Percentiles rank a stretch among this genome's conserved stretches.
phyloP scores from a whole-genome alignment of 2,888 invertebrate genomes.

The Mimumesa dahlbomi region DNA sequence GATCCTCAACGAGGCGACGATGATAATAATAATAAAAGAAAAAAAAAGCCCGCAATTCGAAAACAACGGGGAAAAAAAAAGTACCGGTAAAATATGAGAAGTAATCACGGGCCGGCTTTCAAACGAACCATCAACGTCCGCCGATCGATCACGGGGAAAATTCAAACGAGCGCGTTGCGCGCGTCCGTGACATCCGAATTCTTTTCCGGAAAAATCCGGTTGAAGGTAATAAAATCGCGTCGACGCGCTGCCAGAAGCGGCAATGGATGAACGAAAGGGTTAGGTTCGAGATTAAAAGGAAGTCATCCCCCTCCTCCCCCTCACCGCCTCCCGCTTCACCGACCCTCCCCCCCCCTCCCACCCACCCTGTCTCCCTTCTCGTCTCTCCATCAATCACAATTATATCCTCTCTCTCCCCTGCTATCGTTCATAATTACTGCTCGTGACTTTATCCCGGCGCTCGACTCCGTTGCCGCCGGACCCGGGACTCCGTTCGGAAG shows the following conservation, averaged over 20 bases:
- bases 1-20: too few species aligned
- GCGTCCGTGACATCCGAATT: slow-evolving; percentile 18
- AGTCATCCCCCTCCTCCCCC: slow-evolving; percentile 72
- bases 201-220: slow-evolving; percentile 49
- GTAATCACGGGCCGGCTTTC: not conserved
- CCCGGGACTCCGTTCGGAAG: slow-evolving; percentile 27
- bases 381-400: slow-evolving; percentile 80
- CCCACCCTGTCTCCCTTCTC: slow-evolving; percentile 60
- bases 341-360: slow-evolving; percentile 58
- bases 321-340: slow-evolving; percentile 58
- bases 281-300: slow-evolving; percentile 80
- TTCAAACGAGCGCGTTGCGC: not conserved
- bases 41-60: too few species aligned
- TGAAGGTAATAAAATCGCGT: slow-evolving; percentile 69
- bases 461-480: slow-evolving; percentile 54
- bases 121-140: not conserved
- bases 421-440: slow-evolving; percentile 79
- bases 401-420: slow-evolving; percentile 74
- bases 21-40: too few species aligned
- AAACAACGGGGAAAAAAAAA: too few species aligned
- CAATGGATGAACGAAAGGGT: slow-evolving; percentile 76
- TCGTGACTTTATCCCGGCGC: slow-evolving; percentile 76
- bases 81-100: slow-evolving; percentile 1
- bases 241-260: slow-evolving; percentile 68
- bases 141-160: not conserved